phyloP scores from a whole-genome alignment of 2,888 invertebrate species.

The Thumatha senex region DNA sequence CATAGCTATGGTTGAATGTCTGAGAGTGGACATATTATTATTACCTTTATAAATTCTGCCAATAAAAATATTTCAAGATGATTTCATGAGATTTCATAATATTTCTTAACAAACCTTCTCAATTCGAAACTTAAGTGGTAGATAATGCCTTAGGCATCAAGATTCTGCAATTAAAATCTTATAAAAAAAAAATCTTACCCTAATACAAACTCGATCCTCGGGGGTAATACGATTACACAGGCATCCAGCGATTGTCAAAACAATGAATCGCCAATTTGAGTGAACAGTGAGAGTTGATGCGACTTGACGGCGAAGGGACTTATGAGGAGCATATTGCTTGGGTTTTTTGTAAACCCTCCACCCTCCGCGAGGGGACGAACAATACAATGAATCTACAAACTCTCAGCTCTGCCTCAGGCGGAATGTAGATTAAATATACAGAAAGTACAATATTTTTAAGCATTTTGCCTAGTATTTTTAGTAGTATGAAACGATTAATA shows the following conservation, averaged over 20 bases:
- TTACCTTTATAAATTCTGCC: no score
- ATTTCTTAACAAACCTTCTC: no score
- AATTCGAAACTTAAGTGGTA: no score
- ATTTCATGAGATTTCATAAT: no score
- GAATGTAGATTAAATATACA: slow-evolving; percentile 23
- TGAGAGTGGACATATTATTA: no score
- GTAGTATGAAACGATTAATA: no score
- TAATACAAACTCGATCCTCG: background rate
- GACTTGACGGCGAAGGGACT: slow-evolving; percentile 38
- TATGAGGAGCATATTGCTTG: slow-evolving; percentile 65
- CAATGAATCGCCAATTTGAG: slow-evolving; percentile 51
- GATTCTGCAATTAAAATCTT: no score
- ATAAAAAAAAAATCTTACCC: slow-evolving; percentile 3
- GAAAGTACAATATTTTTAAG: background rate
- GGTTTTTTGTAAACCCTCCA: slow-evolving; percentile 47
- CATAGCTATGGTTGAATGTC: no score
- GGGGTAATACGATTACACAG: slow-evolving; percentile 8
- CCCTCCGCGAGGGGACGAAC: slow-evolving; percentile 38
- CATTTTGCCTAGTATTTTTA: background rate
- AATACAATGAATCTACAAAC: slow-evolving; percentile 55
- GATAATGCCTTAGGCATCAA: no score
- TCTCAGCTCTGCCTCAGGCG: slow-evolving; percentile 37
- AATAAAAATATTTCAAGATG: no score
- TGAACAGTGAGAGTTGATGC: slow-evolving; percentile 17
- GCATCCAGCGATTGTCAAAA: slow-evolving; percentile 41